A percentile compares a stretch with the other conserved stretches of the same genome.
Conservation (phyloP, 2,888 invertebrate species). For the Catocala sponsa region DNA sequence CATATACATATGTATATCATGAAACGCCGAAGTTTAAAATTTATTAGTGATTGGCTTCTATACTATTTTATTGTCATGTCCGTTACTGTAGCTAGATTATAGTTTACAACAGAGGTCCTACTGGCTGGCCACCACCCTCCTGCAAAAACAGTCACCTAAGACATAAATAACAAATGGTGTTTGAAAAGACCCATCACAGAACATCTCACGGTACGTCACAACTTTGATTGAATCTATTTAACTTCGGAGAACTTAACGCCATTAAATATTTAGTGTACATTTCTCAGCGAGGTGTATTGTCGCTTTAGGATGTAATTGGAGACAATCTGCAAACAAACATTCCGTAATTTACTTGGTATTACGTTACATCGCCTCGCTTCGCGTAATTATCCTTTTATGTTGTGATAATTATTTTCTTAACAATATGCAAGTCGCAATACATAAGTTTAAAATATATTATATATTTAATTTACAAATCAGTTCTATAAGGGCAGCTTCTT, state of each 20-base stretch:
- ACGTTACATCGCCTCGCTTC: background rate
- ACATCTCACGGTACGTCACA: conserved; percentile 61
- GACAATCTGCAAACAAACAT: conserved; percentile 25
- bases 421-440: too few relatives aligned
- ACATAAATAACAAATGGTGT: conserved; percentile 74
- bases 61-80: conserved; percentile 22
- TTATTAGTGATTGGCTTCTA: too few relatives aligned
- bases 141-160: conserved; percentile 52
- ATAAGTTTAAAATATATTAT: too few relatives aligned
- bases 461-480: too few relatives aligned
- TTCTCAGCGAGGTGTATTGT: conserved; percentile 34
- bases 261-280: conserved; percentile 59
- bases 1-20: too few relatives aligned
- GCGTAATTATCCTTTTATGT: background rate
- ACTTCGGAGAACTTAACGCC: conserved; percentile 59
- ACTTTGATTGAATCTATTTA: conserved; percentile 76
- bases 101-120: conserved; percentile 8
- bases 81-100: conserved; percentile 12
- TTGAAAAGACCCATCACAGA: conserved; percentile 65
- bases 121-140: background rate
- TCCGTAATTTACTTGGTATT: conserved; percentile 21
- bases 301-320: conserved; percentile 38
- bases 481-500: too few relatives aligned
- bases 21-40: too few relatives aligned
- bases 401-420: too few relatives aligned